A percentile compares a stretch with the other conserved stretches of the same genome.
phyloP scores from a whole-genome alignment of 2,113 vertebrate genomes.

The Eptatretus burgeri region DNA sequence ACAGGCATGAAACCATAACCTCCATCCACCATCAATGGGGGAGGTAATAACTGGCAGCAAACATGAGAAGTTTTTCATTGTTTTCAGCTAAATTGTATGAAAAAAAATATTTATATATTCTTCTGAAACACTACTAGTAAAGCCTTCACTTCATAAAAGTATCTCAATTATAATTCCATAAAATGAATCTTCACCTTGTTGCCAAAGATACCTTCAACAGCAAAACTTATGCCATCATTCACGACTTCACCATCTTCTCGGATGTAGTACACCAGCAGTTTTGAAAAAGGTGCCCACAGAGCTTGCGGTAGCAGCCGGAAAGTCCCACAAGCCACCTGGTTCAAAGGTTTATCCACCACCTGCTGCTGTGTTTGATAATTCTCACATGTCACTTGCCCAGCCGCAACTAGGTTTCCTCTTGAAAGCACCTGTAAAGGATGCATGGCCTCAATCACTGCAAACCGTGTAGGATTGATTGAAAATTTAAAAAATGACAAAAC shows the following conservation, averaged over 20 bases:
- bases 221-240: slow-evolving; percentile 25
- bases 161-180: too few species aligned
- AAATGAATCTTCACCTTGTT: slow-evolving; percentile 21
- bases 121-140: too few species aligned
- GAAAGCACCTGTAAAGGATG: not conserved
- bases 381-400: slow-evolving; percentile 13
- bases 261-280: slow-evolving; percentile 33
- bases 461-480: too few species aligned
- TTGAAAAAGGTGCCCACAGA: slow-evolving; percentile 39
- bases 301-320: slow-evolving; percentile 28
- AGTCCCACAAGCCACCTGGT: slow-evolving; percentile 15
- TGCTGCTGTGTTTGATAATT: slow-evolving; percentile 27
- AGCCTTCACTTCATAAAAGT: too few species aligned
- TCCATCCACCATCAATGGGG: too few species aligned
- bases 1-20: too few species aligned
- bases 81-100: too few species aligned
- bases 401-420: not conserved
- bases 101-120: too few species aligned
- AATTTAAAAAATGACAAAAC: too few species aligned
- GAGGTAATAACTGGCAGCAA: too few species aligned
- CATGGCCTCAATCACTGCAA: too few species aligned
- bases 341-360: slow-evolving; percentile 34
- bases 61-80: too few species aligned
- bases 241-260: slow-evolving; percentile 30
- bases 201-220: slow-evolving; percentile 22